These are phyloP conservation scores for Sminthurinus signatus DNA, from an alignment of 1,140 invertebrate species.

Conservation along the genomic window DNA sequence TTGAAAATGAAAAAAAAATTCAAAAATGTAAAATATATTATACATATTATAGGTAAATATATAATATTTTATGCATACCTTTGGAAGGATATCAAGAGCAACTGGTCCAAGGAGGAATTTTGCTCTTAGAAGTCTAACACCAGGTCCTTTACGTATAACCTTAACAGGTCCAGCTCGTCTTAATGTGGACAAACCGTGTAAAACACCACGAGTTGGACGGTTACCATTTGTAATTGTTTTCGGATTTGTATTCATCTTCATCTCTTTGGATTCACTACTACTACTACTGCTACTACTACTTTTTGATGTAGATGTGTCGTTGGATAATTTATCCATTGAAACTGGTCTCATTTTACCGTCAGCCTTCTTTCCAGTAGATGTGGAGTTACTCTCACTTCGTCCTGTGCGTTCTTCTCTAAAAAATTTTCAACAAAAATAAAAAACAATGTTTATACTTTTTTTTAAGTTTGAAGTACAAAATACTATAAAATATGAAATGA, in stretches of 20 bases:
- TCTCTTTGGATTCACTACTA: not conserved
- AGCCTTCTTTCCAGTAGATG: not conserved
- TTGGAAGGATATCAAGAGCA: constrained; percentile 39
- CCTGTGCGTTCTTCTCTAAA: no score
- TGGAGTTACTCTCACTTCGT: not conserved
- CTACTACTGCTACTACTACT: not conserved
- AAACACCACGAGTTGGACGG: constrained; percentile 24
- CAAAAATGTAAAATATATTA: not conserved
- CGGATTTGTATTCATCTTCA: not conserved
- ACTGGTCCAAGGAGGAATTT: constrained; percentile 38
- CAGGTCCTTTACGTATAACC: constrained; percentile 27
- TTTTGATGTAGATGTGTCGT: not conserved
- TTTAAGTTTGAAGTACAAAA: no score
- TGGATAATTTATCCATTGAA: not conserved
- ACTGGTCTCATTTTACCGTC: not conserved
- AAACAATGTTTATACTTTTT: no score
- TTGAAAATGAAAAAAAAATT: not conserved
- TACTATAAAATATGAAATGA: no score
- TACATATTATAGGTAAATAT: not conserved
- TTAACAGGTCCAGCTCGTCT: constrained; percentile 34
- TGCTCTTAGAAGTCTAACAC: constrained; percentile 24
- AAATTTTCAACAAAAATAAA: no score
- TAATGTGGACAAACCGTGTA: constrained; percentile 36
- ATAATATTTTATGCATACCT: constrained; percentile 17
- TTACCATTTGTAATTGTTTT: not conserved